Evolutionary conservation across 1,140 invertebrate genomes (phyloP), one percentile per base, ranked within the genome.

Genomic region (Procambarus clarkii): DNA sequence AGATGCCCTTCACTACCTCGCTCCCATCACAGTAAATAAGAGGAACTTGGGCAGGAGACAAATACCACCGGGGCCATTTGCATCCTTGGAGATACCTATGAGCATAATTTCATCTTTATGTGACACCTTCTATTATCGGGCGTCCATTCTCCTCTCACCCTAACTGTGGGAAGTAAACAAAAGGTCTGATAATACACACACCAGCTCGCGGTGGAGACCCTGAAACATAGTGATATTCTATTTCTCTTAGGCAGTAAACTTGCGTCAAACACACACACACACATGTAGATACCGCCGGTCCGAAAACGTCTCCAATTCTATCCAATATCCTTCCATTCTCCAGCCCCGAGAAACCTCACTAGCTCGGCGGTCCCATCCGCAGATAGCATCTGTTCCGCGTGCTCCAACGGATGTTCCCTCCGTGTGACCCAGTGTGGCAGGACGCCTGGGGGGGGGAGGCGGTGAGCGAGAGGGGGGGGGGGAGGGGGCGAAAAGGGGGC

Each of bases 101-200:
- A 83, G 81, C 81, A 83, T 83, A 83, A 83, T 83, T 83, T 83
- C 81, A 83, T 83, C 45, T 83, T 83, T 83, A 83, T 83, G 81
- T 83, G 81, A 83, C 81, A 83, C 34, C 34, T 83, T 54, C 81
- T 83, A 83, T 83, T 83, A 83, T 60, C 34, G 21, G 4, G 81
- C 34, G 81, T 83, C 81, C 81, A 83, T 83, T 83, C 81, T 60
- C 58, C 46, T 54, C 54, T 34, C 34, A 34, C 34, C 34, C 34
- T 34, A 34, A 34, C 34, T 15, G 81, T 44, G 60, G 60, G 18
- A 13, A 69, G 81, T 69, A 83, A 83, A 83, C 81, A 83, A 18
- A 46, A 44, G 81, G 81, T 74, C 3, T 74, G 69, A 74, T 74
- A 34, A 74, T 74, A 74, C 69, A 34, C 69, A 34, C 69, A 4